Evolutionary conservation across 2,797 vertebrate species (phyloP).

Genomic region (Argya squamiceps): DNA sequence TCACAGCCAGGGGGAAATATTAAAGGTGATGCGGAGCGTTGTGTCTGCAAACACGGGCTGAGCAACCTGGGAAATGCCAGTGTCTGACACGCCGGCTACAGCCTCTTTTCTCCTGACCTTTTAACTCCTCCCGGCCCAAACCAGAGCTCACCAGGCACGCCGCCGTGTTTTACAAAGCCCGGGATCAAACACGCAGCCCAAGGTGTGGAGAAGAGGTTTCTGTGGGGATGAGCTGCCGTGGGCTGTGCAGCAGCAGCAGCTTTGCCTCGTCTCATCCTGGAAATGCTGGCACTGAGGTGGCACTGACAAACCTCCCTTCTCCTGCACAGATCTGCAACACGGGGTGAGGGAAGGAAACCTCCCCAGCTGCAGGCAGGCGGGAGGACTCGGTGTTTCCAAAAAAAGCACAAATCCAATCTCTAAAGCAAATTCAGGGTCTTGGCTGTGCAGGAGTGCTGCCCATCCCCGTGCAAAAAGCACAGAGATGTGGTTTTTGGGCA

Average conservation of each 20-base stretch:
- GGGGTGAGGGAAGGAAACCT: background rate
- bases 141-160: background rate
- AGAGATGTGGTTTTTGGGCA: too few relatives aligned
- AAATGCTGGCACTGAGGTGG: background rate
- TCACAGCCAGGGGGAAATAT: background rate
- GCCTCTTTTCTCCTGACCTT: background rate
- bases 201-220: background rate
- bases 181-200: background rate
- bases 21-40: background rate
- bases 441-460: rapidly evolving
- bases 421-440: background rate
- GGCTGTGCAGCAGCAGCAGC: background rate
- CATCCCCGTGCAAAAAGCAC: background rate
- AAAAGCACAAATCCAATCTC: too few relatives aligned
- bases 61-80: background rate
- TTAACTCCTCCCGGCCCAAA: background rate
- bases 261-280: rapidly evolving
- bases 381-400: background rate
- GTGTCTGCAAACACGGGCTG: background rate
- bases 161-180: background rate
- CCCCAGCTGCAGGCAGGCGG: rapidly evolving
- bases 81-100: background rate
- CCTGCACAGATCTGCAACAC: background rate
- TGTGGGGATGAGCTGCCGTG: background rate
- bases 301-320: background rate